phyloP scores from a whole-genome alignment of 2,888 invertebrate species.

The Perizoma affinitatum region DNA sequence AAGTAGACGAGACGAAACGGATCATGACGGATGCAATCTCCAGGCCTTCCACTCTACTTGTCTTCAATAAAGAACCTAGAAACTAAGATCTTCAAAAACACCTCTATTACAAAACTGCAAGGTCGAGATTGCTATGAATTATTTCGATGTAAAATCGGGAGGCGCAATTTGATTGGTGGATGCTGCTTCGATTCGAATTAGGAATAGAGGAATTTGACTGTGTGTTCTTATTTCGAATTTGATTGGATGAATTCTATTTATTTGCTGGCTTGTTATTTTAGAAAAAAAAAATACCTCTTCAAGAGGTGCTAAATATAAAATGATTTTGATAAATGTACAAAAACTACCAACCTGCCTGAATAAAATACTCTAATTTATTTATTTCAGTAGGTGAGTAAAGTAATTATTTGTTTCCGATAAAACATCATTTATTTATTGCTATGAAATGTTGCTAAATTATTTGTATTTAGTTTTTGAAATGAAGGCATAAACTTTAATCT shows the following conservation, averaged over 20 bases:
- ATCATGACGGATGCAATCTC: constrained; percentile 27
- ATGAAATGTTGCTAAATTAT: too few species aligned
- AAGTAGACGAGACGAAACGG: constrained; percentile 8
- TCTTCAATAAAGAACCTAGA: constrained; percentile 24
- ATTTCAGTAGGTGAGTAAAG: too few species aligned
- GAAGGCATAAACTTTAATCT: too few species aligned
- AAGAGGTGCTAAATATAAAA: too few species aligned
- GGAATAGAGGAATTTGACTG: constrained; percentile 18
- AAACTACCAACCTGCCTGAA: too few species aligned
- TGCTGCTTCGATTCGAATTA: constrained; percentile 28
- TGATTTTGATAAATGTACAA: too few species aligned
- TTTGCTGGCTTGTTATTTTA: too few species aligned
- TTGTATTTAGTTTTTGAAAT: too few species aligned
- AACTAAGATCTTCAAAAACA: constrained; percentile 8
- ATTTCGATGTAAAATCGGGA: constrained; percentile 5
- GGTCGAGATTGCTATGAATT: constrained; percentile 11
- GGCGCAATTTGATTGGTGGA: constrained; percentile 25
- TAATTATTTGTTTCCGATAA: too few species aligned
- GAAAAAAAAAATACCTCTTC: too few species aligned
- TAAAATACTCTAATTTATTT: too few species aligned
- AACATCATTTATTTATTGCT: too few species aligned
- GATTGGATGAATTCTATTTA: background rate
- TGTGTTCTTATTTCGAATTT: constrained; percentile 37
- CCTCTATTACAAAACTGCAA: constrained; percentile 1
- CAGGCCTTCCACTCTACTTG: constrained; percentile 33